Conservation (phyloP, 2,888 invertebrate species). For the Acleris holmiana region DNA sequence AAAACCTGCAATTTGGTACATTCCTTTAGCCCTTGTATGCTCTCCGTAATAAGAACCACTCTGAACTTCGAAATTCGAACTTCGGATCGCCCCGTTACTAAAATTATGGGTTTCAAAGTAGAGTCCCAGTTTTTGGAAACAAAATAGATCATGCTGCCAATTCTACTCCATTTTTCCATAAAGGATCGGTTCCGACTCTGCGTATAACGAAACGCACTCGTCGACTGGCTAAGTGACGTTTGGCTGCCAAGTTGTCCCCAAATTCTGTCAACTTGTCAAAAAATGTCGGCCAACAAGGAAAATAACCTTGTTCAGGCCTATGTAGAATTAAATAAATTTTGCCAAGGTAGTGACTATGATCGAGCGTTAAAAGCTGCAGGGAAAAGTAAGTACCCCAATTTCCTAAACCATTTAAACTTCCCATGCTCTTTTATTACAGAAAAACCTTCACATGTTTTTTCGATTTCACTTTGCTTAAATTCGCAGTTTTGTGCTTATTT, state of each 20-base stretch:
- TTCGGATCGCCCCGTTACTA: too few species aligned
- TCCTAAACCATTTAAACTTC: conserved; percentile 16
- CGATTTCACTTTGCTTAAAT: conserved; percentile 1
- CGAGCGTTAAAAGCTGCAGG: conserved; percentile 95
- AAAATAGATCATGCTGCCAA: too few species aligned
- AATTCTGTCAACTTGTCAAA: conserved; percentile 59
- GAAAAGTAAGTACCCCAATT: conserved; percentile 87
- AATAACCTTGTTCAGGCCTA: conserved; percentile 88
- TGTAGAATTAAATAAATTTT: conserved; percentile 91
- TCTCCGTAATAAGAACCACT: too few species aligned
- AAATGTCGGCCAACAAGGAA: conserved; percentile 87
- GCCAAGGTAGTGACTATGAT: conserved; percentile 92
- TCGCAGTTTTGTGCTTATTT: neutral
- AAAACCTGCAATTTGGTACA: too few species aligned
- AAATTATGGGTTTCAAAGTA: too few species aligned
- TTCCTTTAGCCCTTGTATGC: too few species aligned
- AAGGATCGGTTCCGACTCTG: neutral
- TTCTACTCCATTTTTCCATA: too few species aligned
- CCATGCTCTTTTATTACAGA: neutral
- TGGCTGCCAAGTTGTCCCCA: conserved; percentile 49
- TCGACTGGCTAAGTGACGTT: conserved; percentile 31
- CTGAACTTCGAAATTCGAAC: too few species aligned
- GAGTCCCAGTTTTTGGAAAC: too few species aligned
- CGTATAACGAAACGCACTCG: conserved; percentile 9
- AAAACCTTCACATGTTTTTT: conserved; percentile 7